These are phyloP conservation scores for Acheta domesticus DNA, from an alignment of 2,888 invertebrate genomes.

Conservation along the genomic window DNA sequence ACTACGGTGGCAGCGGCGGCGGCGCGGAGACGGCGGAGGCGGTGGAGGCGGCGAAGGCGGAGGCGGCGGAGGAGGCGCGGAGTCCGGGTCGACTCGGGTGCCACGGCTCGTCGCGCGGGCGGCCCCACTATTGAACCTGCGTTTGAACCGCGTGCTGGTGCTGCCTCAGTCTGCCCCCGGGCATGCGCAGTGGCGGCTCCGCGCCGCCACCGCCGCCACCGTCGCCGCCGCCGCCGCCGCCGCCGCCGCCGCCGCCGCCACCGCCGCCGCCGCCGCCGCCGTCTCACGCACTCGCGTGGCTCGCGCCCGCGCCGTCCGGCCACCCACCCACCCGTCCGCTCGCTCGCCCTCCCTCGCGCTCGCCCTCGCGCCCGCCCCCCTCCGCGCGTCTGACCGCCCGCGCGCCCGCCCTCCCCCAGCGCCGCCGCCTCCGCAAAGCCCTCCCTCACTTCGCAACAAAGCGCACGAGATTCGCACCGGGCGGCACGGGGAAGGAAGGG, in stretches of 20 bases:
- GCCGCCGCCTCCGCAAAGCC: no score
- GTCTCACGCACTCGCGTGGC: conserved; percentile 9
- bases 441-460: no score
- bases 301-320: not conserved
- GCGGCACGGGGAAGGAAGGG: no score
- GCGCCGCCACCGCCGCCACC: not conserved
- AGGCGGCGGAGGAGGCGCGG: not conserved
- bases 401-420: no score
- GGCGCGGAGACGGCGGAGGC: not conserved
- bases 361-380: no score
- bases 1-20: not conserved
- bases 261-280: not conserved
- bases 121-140: conserved; percentile 9
- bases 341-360: not conserved
- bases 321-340: not conserved
- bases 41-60: not conserved
- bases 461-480: no score
- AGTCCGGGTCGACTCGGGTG: not conserved
- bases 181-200: not conserved
- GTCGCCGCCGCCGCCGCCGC: not conserved
- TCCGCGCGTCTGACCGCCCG: no score
- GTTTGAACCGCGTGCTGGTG: not conserved
- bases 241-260: not conserved
- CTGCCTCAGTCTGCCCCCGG: not conserved
- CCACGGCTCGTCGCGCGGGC: not conserved